These are phyloP conservation scores for Hesperia comma DNA, from an alignment of 2,888 invertebrate species.

Conservation along the genomic window DNA sequence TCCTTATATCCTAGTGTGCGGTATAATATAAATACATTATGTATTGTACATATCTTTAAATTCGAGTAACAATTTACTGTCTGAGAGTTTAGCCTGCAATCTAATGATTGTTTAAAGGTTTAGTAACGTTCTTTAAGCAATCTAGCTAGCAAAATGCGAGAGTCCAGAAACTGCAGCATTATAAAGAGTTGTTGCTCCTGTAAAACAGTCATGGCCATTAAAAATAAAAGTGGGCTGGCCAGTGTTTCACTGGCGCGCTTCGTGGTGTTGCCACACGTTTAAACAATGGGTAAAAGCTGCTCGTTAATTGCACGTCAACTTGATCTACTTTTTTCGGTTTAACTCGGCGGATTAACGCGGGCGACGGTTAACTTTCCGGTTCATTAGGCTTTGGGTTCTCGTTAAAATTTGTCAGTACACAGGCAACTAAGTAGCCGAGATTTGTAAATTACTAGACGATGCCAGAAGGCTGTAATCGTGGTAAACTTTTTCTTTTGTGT, in stretches of 20 bases:
- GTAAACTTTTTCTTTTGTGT: no score
- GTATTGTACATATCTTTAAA: no score
- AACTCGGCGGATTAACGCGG: constrained; percentile 9
- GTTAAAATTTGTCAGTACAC: constrained; percentile 2
- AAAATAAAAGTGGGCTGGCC: constrained; percentile 21
- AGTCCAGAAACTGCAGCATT: neutral
- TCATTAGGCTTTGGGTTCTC: constrained; percentile 28
- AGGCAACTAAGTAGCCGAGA: neutral
- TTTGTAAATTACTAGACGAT: neutral
- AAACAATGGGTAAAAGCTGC: constrained; percentile 33
- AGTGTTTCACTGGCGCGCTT: constrained; percentile 22
- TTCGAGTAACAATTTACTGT: no score
- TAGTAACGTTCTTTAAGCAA: neutral
- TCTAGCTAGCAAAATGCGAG: neutral
- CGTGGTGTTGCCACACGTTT: constrained; percentile 27
- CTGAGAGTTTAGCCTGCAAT: no score
- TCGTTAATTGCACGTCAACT: constrained; percentile 33
- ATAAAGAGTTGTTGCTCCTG: neutral
- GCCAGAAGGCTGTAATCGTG: no score
- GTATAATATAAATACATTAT: no score
- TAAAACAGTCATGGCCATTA: constrained; percentile 14
- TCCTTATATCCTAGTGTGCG: no score
- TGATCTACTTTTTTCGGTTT: constrained; percentile 24
- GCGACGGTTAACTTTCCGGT: constrained; percentile 17
- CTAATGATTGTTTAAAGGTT: no score